Base-by-base conservation (phyloP, 1,140 invertebrate genomes). In the Ericerus pela region DNA sequence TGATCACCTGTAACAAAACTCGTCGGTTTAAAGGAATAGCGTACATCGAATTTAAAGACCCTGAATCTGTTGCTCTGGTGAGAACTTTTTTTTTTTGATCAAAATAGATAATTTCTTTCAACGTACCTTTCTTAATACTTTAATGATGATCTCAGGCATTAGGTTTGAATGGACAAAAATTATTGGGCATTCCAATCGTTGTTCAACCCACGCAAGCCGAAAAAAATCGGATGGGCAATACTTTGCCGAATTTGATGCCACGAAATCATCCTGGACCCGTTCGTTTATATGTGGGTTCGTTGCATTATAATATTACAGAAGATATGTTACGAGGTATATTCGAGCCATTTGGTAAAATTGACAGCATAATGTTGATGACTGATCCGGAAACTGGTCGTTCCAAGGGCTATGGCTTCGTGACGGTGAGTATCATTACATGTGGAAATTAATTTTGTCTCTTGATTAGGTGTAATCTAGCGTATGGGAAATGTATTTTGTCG, bases 1-100 rank as follows among this genome's bases (percentile, higher is more conserved):
- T 99, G 59, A 99, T 99, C 37, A 96, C 93, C 37, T 98, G 98
- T 70, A 98, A 98, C 69, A 97, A 98, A 72, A 99, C 96, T 0
- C 79, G 96, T 63, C 75, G 95, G 61, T 99, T 97, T 63, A 99
- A 99, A 74, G 96, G 96, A 53, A 99, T 99, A 66, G 89, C 94
- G 16, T 99, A 99, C 70, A 94, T 99, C 51, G 96, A 99, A 73
- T 99, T 99, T 70, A 85, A 87, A 66, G 94, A 99, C 73, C 87
- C 93, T 12, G 94, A 98, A 74, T 95, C 93, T 60, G 96, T 99
- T 22, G 84, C 91, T 58, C 73, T 98, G 71, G 85, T 88, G 71
- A 79, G 77, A 76, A 53, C n/a, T n/a, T n/a, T n/a, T 51, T 28
- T 55, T 60, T 26, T 55, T 57, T 33, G 51, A 54, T 4, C 11